Base-by-base conservation (phyloP, 1,140 invertebrate species). In the Procambarus virginalis region DNA sequence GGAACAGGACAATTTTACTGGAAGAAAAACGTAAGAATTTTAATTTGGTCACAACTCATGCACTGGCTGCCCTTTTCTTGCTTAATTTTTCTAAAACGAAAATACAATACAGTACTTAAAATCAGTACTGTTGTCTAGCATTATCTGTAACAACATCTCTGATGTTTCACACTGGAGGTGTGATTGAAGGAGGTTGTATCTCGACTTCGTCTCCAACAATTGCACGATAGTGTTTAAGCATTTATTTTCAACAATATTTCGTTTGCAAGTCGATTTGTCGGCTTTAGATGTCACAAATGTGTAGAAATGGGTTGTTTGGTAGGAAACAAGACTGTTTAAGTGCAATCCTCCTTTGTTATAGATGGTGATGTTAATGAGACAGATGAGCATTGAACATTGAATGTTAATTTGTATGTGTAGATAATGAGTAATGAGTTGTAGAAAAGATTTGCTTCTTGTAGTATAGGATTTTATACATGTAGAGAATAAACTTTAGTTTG, bases 1-100 rank as follows among this genome's bases (percentile, higher is more conserved):
- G 77, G 85, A 87, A 87, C 85, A 87, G 68, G 85, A 87, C 76
- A 55, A 75, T 60, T 80, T 68, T 55, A 80, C 76, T 46, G 22
- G 22, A 8, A 64, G 85, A 14, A 79, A 48, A 87, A 78, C 78
- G 85, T 87, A 87, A 87, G 85, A 77, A 55, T 46, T 45, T 83
- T 34, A n/a, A n/a, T 83, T 70, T 60, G 58, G 9, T 60, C 64
- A 48, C 20, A 34, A 22, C 20, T 86, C 84, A 48, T 51, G 49
- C 73, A 68, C 84, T 86, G 68, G n/a, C 68, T 86, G 45, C 55
- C 84, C n/a, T 20, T 73, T 45, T 86, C 60, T 76, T 76, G 46
- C 83, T 34, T 83, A 51, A 68, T 84, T 73, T 73, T 10, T 22
- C 20, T 68, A 55, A 55, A 55, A 55, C 8, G 8, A 55, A 9